Evolutionary conservation across 2,797 vertebrate genomes (phyloP).

Genomic region (Sarcophilus harrisii): DNA sequence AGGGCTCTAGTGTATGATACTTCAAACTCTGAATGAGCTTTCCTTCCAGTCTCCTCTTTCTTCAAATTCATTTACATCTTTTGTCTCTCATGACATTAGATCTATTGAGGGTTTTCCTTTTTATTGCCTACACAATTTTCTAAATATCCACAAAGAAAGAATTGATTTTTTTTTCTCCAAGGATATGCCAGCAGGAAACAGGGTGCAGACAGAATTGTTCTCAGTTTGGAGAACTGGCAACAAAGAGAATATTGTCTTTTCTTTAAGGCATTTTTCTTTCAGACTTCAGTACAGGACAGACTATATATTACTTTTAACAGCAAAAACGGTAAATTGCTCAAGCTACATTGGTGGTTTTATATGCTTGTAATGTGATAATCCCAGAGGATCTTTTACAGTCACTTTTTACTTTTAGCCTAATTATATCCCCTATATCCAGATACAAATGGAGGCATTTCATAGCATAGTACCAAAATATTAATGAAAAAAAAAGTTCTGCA

Average conservation of each 20-base stretch:
- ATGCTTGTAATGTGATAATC: slow-evolving; percentile 65
- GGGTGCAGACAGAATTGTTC: slow-evolving; percentile 73
- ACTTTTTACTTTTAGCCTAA: slow-evolving; percentile 51
- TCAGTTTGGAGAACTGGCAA: slow-evolving; percentile 75
- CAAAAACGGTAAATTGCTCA: slow-evolving; percentile 75
- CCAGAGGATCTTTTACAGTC: slow-evolving; percentile 48
- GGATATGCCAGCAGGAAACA: slow-evolving; percentile 83
- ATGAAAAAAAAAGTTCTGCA: background rate
- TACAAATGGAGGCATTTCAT: slow-evolving; percentile 61
- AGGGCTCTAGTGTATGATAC: slow-evolving; percentile 57
- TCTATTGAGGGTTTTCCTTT: slow-evolving; percentile 82
- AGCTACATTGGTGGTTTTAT: slow-evolving; percentile 58
- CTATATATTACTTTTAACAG: slow-evolving; percentile 79
- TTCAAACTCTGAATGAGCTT: slow-evolving; percentile 70
- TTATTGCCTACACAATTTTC: slow-evolving; percentile 82
- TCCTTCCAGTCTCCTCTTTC: slow-evolving; percentile 75
- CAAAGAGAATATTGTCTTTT: slow-evolving; percentile 85
- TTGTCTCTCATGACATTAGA: slow-evolving; percentile 84
- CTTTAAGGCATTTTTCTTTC: slow-evolving; percentile 82
- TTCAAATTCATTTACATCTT: slow-evolving; percentile 74
- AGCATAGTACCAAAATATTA: slow-evolving; percentile 64
- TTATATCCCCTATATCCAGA: slow-evolving; percentile 62
- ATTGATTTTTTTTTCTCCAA: slow-evolving; percentile 81
- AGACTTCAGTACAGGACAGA: slow-evolving; percentile 81
- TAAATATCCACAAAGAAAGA: slow-evolving; percentile 85